Evolutionary conservation across 1,140 invertebrate species (phyloP), one percentile per base, ranked within the genome.

Genomic region (Onthophagus taurus): DNA sequence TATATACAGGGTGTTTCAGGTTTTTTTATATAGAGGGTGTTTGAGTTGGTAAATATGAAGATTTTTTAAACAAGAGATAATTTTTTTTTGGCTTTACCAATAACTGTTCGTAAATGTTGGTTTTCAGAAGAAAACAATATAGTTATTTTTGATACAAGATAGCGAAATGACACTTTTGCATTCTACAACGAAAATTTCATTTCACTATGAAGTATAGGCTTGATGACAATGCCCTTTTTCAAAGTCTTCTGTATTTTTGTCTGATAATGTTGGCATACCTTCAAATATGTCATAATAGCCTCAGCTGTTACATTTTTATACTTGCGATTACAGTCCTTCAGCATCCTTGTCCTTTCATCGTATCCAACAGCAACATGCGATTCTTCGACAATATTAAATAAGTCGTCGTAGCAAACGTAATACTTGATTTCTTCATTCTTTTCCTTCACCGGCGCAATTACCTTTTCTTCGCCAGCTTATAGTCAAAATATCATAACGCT

Each of bases 211-310:
- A 55, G 26, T 11, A 63, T 57, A 12, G 60, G 50, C 34, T 62
- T 63, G 6, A 53, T 36, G 26, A 57, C 53, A 6, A 59, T 35
- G 13, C 50, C 50, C 49, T 59, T 60, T 45, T 54, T 61, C 14
- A 50, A 38, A 33, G 48, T 50, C 19, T 46, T 55, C 24, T 48
- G 45, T 38, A 55, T 57, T 18, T 43, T 44, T 37, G n/a, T n/a
- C n/a, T 50, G 45, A 18, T 52, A 47, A 21, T 31, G 31, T 42
- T 48, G 20, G 42, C 51, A 53, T 37, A 33, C 12, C 17, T 54
- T 49, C 36, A 54, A 51, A 46, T 49, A 57, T 31, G 49, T 39
- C 29, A 49, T 43, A 9, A 55, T 46, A 37, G 45, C 31, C 39
- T 57, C 48, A 19, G 34, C 21, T 33, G 56, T 57, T 19, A 58